A percentile compares a stretch with the other conserved stretches of the same genome.
Evolutionary conservation across 2,888 invertebrate genomes (phyloP).

Genomic region (Melinaea marsaeus): DNA sequence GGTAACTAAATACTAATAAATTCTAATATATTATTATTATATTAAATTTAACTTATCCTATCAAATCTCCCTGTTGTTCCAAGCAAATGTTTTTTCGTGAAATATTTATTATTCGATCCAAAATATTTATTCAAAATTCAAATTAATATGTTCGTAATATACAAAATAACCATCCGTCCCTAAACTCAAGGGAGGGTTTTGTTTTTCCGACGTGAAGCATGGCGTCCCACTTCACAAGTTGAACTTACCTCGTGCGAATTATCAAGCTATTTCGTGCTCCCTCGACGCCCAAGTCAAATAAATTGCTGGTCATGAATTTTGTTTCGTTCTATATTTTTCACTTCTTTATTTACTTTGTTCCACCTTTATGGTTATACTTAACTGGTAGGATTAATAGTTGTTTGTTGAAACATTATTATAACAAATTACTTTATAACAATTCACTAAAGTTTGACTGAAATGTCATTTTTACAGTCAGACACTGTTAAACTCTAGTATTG

Average conservation of each 20-base stretch:
- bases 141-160: conserved; percentile 5
- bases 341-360: conserved; percentile 16
- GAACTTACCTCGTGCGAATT: conserved; percentile 23
- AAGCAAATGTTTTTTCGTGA: neutral
- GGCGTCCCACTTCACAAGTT: conserved; percentile 19
- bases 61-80: neutral
- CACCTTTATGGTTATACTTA: conserved; percentile 10
- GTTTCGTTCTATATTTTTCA: conserved; percentile 18
- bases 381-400: conserved; percentile 7
- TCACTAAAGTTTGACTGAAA: neutral
- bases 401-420: neutral
- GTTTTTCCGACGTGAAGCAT: conserved; percentile 18
- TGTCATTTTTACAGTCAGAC: too few relatives aligned
- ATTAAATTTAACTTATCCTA: neutral
- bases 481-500: too few relatives aligned
- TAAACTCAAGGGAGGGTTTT: conserved; percentile 12
- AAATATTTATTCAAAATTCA: neutral
- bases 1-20: too few relatives aligned
- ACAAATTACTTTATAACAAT: neutral
- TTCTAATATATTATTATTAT: too few relatives aligned
- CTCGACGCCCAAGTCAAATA: conserved; percentile 25
- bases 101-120: neutral
- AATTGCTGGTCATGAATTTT: conserved; percentile 24
- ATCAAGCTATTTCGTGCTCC: conserved; percentile 24
- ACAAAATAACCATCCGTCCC: conserved; percentile 7